A percentile compares a stretch with the other conserved stretches of the same genome.
These are phyloP conservation scores for Elysia crispata DNA, from an alignment of 2,888 invertebrate species.

Conservation along the genomic window DNA sequence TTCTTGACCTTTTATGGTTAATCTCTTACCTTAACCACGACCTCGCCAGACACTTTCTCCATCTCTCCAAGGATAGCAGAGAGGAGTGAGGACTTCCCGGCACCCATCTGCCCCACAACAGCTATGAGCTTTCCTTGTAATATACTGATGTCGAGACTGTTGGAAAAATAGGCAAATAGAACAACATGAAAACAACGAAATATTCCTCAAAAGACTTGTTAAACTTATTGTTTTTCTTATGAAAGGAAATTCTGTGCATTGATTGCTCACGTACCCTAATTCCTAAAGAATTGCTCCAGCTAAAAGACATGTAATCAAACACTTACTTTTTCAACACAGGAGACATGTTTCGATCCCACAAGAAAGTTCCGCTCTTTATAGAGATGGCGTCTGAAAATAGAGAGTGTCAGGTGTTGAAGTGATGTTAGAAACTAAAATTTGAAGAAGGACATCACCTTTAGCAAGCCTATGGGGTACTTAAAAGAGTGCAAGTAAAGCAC, in stretches of 20 bases:
- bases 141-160: conserved; percentile 43
- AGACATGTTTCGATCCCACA: conserved; percentile 40
- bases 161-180: neutral
- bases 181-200: neutral
- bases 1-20: too few species aligned
- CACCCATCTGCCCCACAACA: conserved; percentile 79
- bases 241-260: too few species aligned
- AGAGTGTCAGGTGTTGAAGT: too few species aligned
- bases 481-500: too few species aligned
- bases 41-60: conserved; percentile 65
- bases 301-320: conserved; percentile 79
- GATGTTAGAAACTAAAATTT: too few species aligned
- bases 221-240: too few species aligned
- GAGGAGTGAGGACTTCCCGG: conserved; percentile 83
- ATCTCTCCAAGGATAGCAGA: conserved; percentile 72
- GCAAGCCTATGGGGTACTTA: too few species aligned
- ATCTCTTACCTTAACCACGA: conserved; percentile 50
- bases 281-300: conserved; percentile 81
- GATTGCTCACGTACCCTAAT: conserved; percentile 80
- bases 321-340: conserved; percentile 47
- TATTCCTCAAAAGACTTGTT: too few species aligned
- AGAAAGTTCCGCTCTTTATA: conserved; percentile 38
- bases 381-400: conserved; percentile 30
- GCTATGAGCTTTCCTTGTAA: conserved; percentile 82
- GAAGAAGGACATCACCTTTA: too few species aligned